Evolutionary conservation across 2,888 invertebrate genomes (phyloP), one percentile per base, ranked within the genome.

Genomic region (Diadromus collaris): DNA sequence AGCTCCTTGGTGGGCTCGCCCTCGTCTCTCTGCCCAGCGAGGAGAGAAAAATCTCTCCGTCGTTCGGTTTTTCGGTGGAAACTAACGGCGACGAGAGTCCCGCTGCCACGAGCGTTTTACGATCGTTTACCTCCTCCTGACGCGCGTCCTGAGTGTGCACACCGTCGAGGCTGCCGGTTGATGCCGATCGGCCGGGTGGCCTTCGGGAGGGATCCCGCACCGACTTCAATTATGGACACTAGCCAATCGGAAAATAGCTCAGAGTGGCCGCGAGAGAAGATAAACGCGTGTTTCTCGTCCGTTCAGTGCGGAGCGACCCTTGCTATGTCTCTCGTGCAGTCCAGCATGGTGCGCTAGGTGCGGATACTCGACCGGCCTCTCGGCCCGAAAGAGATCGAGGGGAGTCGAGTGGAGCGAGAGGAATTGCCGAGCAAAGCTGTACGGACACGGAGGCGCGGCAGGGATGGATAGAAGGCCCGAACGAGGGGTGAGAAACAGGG

Each of bases 191-290:
- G 48, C 19, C 74, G 16, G 32, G 58, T 38, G 79, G 74, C 69
- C 73, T 77, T 67, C 38, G n/a, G 51, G 72, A 72, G 68, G 75
- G 71, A 72, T 61, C 56, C 24, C 71, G 67, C 72, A 72, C 64
- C 76, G 51, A 75, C 83, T 85, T 88, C 86, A 86, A 87, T 88
- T 86, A 87, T 84, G 85, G 82, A 85, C 84, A 83, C 85, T 85
- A 83, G 85, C 85, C 87, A 88, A 87, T 88, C 85, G 88, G 85
- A 87, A 88, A 88, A 87, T 85, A 83, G 85, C 83, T 80, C 84
- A 19, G 64, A 63, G 54, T 29, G 58, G 38, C 27, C 29, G 38
- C 60, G 41, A 51, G 60, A 61, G 38, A 48, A 70, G 76, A 80
- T 67, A 64, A 78, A 74, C 76, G 76, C 68, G 68, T 68, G 56